Percentiles rank a stretch among this genome's conserved stretches.
phyloP scores from a whole-genome alignment of 2,797 vertebrate genomes.

The Rhynchonycteris naso region DNA sequence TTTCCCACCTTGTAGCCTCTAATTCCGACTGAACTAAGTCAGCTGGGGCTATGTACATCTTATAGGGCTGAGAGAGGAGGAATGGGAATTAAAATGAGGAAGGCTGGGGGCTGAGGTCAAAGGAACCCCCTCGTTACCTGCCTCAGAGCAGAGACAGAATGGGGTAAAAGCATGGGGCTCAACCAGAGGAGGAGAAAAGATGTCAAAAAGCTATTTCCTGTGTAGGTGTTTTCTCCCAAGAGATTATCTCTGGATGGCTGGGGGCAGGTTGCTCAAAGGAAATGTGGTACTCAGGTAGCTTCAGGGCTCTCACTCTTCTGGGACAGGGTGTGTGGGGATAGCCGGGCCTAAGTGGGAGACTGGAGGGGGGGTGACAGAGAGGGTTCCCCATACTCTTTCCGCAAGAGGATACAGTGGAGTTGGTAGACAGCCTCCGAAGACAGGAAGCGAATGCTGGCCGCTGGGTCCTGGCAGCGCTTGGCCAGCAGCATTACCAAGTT shows the following conservation, averaged over 20 bases:
- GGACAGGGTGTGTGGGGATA: no score
- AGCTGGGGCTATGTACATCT: neutral
- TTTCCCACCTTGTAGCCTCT: neutral
- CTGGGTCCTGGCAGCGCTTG: slow-evolving; percentile 57
- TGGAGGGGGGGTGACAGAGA: neutral
- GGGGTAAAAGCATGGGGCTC: neutral
- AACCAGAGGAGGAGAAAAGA: neutral
- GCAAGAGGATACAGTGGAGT: slow-evolving; percentile 51
- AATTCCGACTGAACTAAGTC: neutral
- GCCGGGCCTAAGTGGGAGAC: neutral
- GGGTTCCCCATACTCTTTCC: neutral
- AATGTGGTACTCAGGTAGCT: neutral
- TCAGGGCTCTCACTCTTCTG: neutral
- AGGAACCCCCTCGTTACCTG: neutral
- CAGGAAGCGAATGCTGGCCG: slow-evolving; percentile 63
- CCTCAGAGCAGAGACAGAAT: neutral
- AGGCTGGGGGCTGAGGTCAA: neutral
- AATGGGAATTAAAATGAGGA: neutral
- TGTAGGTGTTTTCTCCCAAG: neutral
- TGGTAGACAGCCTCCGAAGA: slow-evolving; percentile 58
- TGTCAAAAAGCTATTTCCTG: neutral
- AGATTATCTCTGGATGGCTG: neutral
- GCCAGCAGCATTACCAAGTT: slow-evolving; percentile 57
- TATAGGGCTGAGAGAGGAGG: neutral
- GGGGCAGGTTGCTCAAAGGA: neutral